Base-by-base conservation (phyloP, 1,140 invertebrate genomes). In the Meloidogyne floridensis region DNA sequence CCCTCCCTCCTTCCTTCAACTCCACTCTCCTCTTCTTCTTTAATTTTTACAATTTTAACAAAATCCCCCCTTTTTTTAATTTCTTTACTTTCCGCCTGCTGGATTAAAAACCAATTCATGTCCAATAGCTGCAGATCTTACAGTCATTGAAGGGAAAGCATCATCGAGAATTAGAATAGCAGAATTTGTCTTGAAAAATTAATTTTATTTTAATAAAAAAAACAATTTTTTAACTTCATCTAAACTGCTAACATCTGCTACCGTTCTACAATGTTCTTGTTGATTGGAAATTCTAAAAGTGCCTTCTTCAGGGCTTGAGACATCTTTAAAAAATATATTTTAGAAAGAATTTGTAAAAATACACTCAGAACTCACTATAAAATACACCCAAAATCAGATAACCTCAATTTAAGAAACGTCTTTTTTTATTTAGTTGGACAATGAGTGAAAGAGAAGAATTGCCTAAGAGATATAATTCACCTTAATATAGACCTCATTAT, bases 241-340 rank as follows among this genome's bases (percentile, higher is more conserved):
- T n/a, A 89, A 70, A 73, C 87, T 90, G 72, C 87, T 89, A 43
- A 90, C 80, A 83, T 89, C 88, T 20, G 89, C 89, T 43, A 89
- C 78, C 51, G 85, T 78, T 65, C 87, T 82, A 59, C 84, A 81
- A 71, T 82, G 82, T 81, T 89, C 88, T 59, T 90, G 86, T 73
- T 90, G 86, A 10, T 88, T 80, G 11, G 88, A 89, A 59, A 89
- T 81, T 18, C 88, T 87, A 78, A 89, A 89, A 56, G 87, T 90
- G 76, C 88, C 88, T 84, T 89, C 88, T 81, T 89, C 88, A 3
- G 86, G 82, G 59, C 88, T 89, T 32, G 89, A 86, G 11, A 90
- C 84, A 81, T 89, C 88, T 90, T 75, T 72, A 84, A 81, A 42
- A 43, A 13, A 65, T 47, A 70, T 20, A n/a, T 53, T 75, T 3